A percentile compares a stretch with the other conserved stretches of the same genome.
Conservation (phyloP, 1,140 invertebrate species). For the Brevipalpus yothersi region DNA sequence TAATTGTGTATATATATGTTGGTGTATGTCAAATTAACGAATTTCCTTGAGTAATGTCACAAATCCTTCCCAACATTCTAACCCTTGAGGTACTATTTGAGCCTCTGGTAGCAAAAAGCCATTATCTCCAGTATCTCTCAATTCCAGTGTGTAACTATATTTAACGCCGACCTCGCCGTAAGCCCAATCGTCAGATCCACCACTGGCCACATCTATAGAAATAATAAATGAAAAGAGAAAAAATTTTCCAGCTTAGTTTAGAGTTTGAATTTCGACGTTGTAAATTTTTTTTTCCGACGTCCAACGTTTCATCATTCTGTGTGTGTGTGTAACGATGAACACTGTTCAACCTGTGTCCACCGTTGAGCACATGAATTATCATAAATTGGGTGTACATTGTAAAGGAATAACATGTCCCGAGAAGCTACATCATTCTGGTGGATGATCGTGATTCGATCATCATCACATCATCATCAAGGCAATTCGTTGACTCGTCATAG, state of each 20-base stretch:
- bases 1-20: too few species aligned
- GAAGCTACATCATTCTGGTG: too few species aligned
- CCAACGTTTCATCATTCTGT: not conserved
- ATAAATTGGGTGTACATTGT: too few species aligned
- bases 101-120: conserved; percentile 23
- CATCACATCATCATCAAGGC: too few species aligned
- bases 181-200: conserved; percentile 21
- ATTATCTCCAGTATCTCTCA: conserved; percentile 21
- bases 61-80: not conserved
- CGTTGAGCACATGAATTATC: too few species aligned
- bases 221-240: not conserved
- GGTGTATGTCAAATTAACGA: too few species aligned
- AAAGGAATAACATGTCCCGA: too few species aligned
- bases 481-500: too few species aligned
- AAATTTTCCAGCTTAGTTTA: not conserved
- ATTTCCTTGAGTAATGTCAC: not conserved
- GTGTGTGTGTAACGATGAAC: not conserved
- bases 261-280: conserved; percentile 2
- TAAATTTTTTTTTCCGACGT: too few species aligned
- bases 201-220: not conserved
- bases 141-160: conserved; percentile 22
- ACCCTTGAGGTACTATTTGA: conserved; percentile 16
- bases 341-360: too few species aligned
- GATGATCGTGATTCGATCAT: too few species aligned
- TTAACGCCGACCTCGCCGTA: conserved; percentile 17